Base-by-base conservation (phyloP, 2,113 vertebrate genomes). In the Clarias magur region DNA sequence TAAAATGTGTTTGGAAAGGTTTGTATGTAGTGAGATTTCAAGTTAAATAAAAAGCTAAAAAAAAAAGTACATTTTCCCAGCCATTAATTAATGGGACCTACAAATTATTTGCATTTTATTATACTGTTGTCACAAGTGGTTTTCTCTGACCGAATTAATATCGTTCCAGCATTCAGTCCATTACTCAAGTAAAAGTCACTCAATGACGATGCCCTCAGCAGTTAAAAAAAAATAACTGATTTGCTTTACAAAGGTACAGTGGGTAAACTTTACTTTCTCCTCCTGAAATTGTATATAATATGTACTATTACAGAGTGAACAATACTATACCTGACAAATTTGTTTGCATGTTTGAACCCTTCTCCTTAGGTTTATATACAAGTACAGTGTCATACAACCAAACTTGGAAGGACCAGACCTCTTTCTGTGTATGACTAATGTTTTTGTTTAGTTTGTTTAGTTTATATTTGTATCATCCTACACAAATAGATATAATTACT, bases 121-220 rank as follows among this genome's bases (percentile, higher is more conserved):
- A 30, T 34, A 15, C 67, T 19, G 21, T 5, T 42, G 60, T 57
- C 4, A 68, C 2, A 79, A 67, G 2, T 6, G 56, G 16, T 54
- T 85, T 63, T 23, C 7, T 80, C 48, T 57, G n/a, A 25, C 62
- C 67, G 70, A 63, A 7, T 85, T 54, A 0, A 0, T 38, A 42
- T 91, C 48, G 82, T 57, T 54, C 85, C 76, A 87, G 48, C 72
- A 92, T 89, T 17, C n/a, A 67, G 34, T 21, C 13, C 2, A 83
- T 53, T 73, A 65, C 5, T 88, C 57, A 85, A 91, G 25, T 82
- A 84, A 89, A 83, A 92, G 38, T 48, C 48, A 48, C 86, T 84
- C 88, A 38, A 59, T 76, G 3, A 93, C 84, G 7, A 3, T 56
- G 5, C 17, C 73, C 21, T 84, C 86, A 25, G 84, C 89, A 72